Base-by-base conservation (phyloP, 2,113 vertebrate genomes). In the Phyllostomus hastatus region DNA sequence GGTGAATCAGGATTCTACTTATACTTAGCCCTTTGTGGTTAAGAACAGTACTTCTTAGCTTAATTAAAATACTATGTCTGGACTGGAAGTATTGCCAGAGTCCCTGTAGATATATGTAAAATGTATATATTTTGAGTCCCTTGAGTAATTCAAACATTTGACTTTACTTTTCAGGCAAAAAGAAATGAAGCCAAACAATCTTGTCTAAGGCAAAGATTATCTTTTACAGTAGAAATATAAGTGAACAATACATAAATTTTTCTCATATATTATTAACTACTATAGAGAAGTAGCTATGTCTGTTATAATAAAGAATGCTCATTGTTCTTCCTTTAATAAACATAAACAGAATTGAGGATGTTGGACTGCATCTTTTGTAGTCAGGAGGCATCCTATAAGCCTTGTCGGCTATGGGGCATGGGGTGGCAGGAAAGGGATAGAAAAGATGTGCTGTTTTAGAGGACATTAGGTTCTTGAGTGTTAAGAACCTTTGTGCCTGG, bases 171-270 rank as follows among this genome's bases (percentile, higher is more conserved):
- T 46, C 24, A 75, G 84, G 43, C 14, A 85, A 78, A 93, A 61
- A 41, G 12, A 87, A 96, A 88, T 28, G 48, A 81, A 84, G n/a
- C 17, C 46, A 66, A 93, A 35, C 38, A 54, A 9, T 69, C 61
- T 96, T 76, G 14, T 61, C 66, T 66, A n/a, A 80, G 69, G 41
- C 72, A 64, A 93, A 90, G 48, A 78, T 88, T 79, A 35, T 87
- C 35, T 88, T 86, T 92, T 83, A n/a, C n/a, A 83, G 52, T 52
- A 89, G 28, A 82, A 86, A 89, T 79, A 12, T 26, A 95, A 96
- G 69, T 86, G 33, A 88, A 28, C 1, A 33, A 54, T 73, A 81
- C 72, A 54, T 84, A 84, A n/a, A 20, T 84, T 80, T 91, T 70
- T 50, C 20, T 67, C 10, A 43, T 80, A 38, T 48, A 24, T 90